Base-by-base conservation (phyloP, 2,888 invertebrate genomes). In the Eucera pruinosa region DNA sequence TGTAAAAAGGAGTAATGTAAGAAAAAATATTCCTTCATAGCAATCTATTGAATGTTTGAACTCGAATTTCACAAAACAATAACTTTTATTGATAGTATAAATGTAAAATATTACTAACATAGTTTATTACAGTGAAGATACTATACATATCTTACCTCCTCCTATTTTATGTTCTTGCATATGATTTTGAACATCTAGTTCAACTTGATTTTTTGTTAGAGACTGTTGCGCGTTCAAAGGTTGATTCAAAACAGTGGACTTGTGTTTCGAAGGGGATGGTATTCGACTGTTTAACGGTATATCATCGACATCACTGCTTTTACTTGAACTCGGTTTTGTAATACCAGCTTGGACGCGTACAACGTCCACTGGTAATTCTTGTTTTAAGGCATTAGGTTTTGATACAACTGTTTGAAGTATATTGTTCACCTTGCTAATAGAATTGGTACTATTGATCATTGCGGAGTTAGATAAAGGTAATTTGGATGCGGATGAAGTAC, bases 101-200 rank as follows among this genome's bases (percentile, higher is more conserved):
- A 7, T 25, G n/a, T 20, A 18, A 30, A n/a, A 15, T 27, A 3
- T 18, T 5, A 47, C n/a, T n/a, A n/a, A n/a, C n/a, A n/a, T n/a
- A n/a, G n/a, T n/a, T n/a, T n/a, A n/a, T n/a, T n/a, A n/a, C n/a
- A n/a, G 9, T 36, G 7, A 4, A 48, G 36, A n/a, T 13, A 58
- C 61, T 48, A 27, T n/a, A 52, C 36, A 48, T n/a, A 67, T 71
- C 78, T 87, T 85, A 92, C 92, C 92, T 90, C 92, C 92, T 72
- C 92, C 92, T 82, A 92, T 92, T 90, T 92, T 92, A 88, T 91
- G 91, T 76, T 92, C 92, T 65, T 87, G 91, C 65, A 89, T 90
- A 75, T 92, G 92, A 86, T 92, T 92, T 47, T 89, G 88, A 43
- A 89, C 80, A 27, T 92, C 92, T 54, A 89, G 80, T 71, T 92